Evolutionary conservation across 2,113 vertebrate species (phyloP).

Genomic region (Triplophysa tibetana): DNA sequence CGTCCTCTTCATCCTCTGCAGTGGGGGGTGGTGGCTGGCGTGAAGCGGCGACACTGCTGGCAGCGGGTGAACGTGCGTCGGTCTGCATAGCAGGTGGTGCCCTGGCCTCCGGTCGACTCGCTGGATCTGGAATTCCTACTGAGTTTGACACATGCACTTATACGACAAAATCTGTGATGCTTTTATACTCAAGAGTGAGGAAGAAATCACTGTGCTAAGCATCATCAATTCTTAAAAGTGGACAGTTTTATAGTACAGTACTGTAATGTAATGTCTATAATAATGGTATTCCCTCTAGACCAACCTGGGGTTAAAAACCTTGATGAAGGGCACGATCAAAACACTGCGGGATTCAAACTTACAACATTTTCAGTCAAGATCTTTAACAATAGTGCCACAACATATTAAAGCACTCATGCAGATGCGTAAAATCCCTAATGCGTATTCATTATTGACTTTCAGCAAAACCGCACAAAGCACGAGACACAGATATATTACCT

Average conservation of each 20-base stretch:
- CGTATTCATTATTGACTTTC: not conserved
- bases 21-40: conserved; percentile 59
- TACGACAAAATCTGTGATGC: not conserved
- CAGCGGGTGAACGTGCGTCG: conserved; percentile 60
- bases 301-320: conserved; percentile 10
- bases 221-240: not conserved
- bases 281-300: not conserved
- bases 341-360: not conserved
- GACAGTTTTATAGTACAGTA: no score
- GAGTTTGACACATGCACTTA: conserved; percentile 21
- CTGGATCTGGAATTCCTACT: not conserved
- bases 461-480: not conserved
- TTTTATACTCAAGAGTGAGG: not conserved
- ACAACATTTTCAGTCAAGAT: not conserved
- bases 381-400: not conserved
- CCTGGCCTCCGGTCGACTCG: conserved; percentile 60
- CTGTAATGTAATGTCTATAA: no score
- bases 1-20: conserved; percentile 78
- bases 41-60: conserved; percentile 32
- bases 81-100: conserved; percentile 55
- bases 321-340: not conserved
- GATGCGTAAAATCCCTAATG: not conserved
- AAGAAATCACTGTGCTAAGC: not conserved
- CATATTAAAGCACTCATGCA: not conserved
- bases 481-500: conserved; percentile 59